phyloP scores from a whole-genome alignment of 2,888 invertebrate species.

The Tetragonisca angustula region DNA sequence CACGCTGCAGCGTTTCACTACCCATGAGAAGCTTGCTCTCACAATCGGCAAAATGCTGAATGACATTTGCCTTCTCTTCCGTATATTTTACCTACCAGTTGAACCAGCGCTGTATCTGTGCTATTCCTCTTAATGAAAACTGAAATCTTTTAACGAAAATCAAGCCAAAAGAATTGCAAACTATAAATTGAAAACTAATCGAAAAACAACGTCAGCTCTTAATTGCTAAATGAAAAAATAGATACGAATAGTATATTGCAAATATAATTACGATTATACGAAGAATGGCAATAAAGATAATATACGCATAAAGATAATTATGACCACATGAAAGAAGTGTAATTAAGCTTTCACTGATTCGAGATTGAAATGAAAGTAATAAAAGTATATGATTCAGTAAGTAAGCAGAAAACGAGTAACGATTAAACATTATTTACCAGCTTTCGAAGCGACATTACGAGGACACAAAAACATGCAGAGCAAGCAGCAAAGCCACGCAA shows the following conservation, averaged over 20 bases:
- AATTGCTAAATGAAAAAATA: background rate
- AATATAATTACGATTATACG: background rate
- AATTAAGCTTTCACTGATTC: background rate
- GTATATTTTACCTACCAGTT: slow-evolving; percentile 68
- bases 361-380: background rate
- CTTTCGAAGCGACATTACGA: slow-evolving; percentile 75
- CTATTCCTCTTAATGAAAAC: slow-evolving; percentile 25
- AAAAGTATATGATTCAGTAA: background rate
- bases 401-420: background rate
- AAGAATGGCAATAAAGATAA: background rate
- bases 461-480: slow-evolving; percentile 75
- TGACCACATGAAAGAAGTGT: background rate
- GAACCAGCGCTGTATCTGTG: slow-evolving; percentile 25
- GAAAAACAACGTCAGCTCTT: background rate
- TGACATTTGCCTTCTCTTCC: slow-evolving; percentile 71
- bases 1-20: slow-evolving; percentile 58
- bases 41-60: slow-evolving; percentile 26
- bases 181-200: background rate
- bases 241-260: background rate
- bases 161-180: background rate
- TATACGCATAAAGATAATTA: background rate
- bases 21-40: slow-evolving; percentile 2
- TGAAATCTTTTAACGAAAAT: background rate
- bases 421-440: slow-evolving; percentile 73
- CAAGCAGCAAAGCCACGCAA: slow-evolving; percentile 74